These are phyloP conservation scores for Cerastoderma edule DNA, from an alignment of 2,888 invertebrate species.

Conservation along the genomic window DNA sequence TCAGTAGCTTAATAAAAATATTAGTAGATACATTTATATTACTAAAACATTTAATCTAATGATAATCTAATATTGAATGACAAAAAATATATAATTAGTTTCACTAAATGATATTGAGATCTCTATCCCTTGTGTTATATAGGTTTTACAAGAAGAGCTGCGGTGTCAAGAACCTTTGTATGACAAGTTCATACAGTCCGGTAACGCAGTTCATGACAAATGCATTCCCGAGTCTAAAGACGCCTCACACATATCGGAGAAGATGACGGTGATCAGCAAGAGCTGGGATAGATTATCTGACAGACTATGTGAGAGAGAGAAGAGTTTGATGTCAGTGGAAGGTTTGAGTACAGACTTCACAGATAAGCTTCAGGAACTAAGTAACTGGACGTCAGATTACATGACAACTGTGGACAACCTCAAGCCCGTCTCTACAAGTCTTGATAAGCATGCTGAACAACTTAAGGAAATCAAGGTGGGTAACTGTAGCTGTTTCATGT, in stretches of 20 bases:
- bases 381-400: constrained; percentile 94
- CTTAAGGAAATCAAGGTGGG: constrained; percentile 88
- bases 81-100: no score
- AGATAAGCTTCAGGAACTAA: constrained; percentile 91
- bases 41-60: no score
- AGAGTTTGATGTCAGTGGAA: constrained; percentile 93
- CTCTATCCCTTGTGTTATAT: constrained; percentile 18
- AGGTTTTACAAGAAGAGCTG: constrained; percentile 97
- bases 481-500: not conserved
- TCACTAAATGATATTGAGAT: not conserved
- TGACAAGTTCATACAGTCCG: constrained; percentile 92
- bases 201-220: constrained; percentile 89
- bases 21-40: no score
- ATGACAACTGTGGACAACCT: constrained; percentile 94
- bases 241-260: constrained; percentile 74
- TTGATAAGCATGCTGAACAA: constrained; percentile 91
- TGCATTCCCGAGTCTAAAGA: constrained; percentile 84
- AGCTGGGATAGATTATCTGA: constrained; percentile 91
- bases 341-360: constrained; percentile 97
- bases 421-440: constrained; percentile 86
- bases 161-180: constrained; percentile 95
- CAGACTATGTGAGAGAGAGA: constrained; percentile 78
- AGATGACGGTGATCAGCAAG: constrained; percentile 88
- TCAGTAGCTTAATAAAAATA: no score
- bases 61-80: not conserved